Evolutionary conservation across 2,113 vertebrate species (phyloP).

Genomic region (Scomber colias): DNA sequence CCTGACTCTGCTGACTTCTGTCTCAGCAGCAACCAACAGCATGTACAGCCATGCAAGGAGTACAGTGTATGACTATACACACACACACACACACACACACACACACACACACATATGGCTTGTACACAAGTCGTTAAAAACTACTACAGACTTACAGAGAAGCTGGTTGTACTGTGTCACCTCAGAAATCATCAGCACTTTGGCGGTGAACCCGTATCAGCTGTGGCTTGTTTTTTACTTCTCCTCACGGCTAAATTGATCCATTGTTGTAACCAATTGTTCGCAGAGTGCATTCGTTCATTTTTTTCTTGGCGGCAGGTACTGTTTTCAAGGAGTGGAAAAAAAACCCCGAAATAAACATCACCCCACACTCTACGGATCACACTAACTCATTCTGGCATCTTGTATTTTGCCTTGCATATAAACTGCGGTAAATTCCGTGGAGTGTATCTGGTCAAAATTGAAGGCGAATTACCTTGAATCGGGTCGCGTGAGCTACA

Average conservation of each 20-base stretch:
- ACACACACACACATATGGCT: background rate
- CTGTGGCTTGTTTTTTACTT: conserved; percentile 36
- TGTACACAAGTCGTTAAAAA: conserved; percentile 1
- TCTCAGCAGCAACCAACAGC: background rate
- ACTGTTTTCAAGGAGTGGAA: conserved; percentile 52
- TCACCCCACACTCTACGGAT: conserved; percentile 34
- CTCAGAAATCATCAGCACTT: conserved; percentile 56
- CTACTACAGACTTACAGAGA: conserved; percentile 10
- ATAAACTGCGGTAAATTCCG: conserved; percentile 34
- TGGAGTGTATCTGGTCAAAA: conserved; percentile 32
- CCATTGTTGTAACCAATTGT: conserved; percentile 69
- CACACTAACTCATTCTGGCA: conserved; percentile 41
- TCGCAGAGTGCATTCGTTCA: conserved; percentile 51
- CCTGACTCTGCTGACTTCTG: background rate
- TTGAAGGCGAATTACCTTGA: conserved; percentile 42
- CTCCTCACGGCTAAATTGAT: conserved; percentile 56
- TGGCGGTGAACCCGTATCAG: conserved; percentile 41
- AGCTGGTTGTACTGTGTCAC: conserved; percentile 23
- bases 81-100: background rate
- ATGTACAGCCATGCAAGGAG: background rate
- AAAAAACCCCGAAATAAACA: conserved; percentile 61
- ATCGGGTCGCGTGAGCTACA: conserved; percentile 30
- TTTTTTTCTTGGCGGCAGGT: conserved; percentile 23
- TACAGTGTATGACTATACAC: background rate
- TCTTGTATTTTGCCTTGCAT: conserved; percentile 48